phyloP scores from a whole-genome alignment of 2,113 vertebrate species.

The Macaca nemestrina region DNA sequence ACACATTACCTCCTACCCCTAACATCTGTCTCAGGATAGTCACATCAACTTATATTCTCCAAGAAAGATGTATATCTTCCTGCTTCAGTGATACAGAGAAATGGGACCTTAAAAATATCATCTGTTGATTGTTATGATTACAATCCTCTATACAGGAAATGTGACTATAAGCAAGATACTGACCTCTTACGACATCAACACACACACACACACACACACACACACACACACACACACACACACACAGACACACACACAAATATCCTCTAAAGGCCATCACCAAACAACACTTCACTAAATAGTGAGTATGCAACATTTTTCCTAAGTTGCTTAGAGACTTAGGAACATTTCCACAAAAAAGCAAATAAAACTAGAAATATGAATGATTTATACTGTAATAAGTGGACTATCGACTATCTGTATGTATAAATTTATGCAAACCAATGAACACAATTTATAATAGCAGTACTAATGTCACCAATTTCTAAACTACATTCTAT shows the following conservation, averaged over 20 bases:
- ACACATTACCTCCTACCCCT: neutral
- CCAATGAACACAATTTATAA: neutral
- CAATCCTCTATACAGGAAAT: neutral
- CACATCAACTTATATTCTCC: neutral
- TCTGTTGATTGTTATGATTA: neutral
- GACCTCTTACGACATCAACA: neutral
- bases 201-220: neutral
- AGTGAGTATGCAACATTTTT: neutral
- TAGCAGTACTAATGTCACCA: neutral
- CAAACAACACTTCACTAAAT: neutral
- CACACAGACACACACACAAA: neutral
- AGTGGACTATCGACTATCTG: neutral
- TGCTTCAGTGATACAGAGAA: neutral
- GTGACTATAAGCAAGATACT: neutral
- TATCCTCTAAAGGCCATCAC: neutral
- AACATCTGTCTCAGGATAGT: neutral
- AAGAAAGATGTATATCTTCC: neutral
- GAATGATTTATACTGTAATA: neutral
- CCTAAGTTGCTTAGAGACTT: neutral
- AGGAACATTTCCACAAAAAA: neutral
- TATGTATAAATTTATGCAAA: neutral
- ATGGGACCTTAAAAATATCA: neutral
- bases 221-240: neutral
- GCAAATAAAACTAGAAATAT: slow-evolving; percentile 21
- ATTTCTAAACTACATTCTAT: neutral